Percentiles rank a stretch among this genome's conserved stretches.
These are phyloP conservation scores for Atherinomorus stipes DNA, from an alignment of 2,113 vertebrate genomes.

Conservation along the genomic window DNA sequence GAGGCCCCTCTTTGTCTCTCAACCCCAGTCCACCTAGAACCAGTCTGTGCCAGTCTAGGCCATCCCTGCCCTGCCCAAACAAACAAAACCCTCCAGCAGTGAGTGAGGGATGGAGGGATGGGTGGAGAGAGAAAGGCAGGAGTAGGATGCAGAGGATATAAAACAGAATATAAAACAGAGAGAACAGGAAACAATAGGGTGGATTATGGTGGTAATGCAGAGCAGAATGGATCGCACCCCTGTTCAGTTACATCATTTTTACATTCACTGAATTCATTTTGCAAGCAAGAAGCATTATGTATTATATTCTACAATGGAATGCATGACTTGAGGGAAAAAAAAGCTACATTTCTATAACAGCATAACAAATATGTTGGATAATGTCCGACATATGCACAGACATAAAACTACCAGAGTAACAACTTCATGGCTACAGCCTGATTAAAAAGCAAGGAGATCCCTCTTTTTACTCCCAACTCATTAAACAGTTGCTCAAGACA, in stretches of 20 bases:
- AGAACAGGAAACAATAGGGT: constrained; percentile 27
- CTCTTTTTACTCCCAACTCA: too few species aligned
- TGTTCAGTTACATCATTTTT: not conserved
- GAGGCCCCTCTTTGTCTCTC: constrained; percentile 29
- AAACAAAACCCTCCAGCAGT: constrained; percentile 64
- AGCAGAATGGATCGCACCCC: constrained; percentile 20
- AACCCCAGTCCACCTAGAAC: constrained; percentile 74
- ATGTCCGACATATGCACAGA: too few species aligned
- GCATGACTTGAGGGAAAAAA: not conserved
- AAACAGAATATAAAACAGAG: constrained; percentile 17
- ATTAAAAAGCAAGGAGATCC: too few species aligned
- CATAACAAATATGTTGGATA: too few species aligned
- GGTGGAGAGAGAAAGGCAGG: constrained; percentile 32
- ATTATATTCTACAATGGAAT: not conserved
- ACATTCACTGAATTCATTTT: constrained; percentile 5
- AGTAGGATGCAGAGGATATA: constrained; percentile 18
- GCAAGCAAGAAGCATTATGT: too few species aligned
- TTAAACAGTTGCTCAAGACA: too few species aligned
- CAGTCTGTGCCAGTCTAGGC: constrained; percentile 83
- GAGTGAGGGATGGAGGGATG: constrained; percentile 35
- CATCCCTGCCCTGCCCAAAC: constrained; percentile 72
- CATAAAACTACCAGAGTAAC: not conserved
- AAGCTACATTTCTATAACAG: too few species aligned
- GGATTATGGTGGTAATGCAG: constrained; percentile 30
- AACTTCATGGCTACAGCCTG: not conserved